These are phyloP conservation scores for Eublepharis macularius DNA, from an alignment of 2,113 vertebrate species.

Conservation along the genomic window DNA sequence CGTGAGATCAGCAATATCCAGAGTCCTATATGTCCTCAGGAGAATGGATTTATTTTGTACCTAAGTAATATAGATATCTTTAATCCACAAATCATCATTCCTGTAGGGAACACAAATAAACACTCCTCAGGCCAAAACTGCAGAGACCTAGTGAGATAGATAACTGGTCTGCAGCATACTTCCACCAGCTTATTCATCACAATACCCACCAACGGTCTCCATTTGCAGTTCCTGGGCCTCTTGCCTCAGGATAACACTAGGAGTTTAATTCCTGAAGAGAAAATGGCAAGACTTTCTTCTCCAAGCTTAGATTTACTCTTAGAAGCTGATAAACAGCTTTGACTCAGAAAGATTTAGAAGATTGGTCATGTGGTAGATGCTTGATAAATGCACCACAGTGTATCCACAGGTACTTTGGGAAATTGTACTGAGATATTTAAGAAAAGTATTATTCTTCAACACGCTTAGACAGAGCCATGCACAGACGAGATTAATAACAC, in stretches of 20 bases:
- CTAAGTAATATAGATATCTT: neutral
- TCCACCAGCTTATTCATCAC: slow-evolving; percentile 7
- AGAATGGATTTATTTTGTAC: neutral
- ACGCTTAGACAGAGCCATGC: neutral
- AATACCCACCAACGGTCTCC: neutral
- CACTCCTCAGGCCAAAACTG: neutral
- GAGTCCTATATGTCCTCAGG: neutral
- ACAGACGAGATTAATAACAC: neutral
- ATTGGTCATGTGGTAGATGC: slow-evolving; percentile 21
- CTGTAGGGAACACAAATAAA: neutral
- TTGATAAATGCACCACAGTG: slow-evolving; percentile 27
- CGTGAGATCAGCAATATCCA: neutral
- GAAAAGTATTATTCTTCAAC: neutral
- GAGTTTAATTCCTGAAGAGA: slow-evolving; percentile 1
- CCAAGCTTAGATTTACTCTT: neutral
- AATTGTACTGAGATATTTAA: neutral
- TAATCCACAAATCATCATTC: slow-evolving; percentile 38
- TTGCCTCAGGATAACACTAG: neutral
- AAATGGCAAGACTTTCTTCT: neutral
- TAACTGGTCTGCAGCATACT: neutral
- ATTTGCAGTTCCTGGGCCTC: neutral
- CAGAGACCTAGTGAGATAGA: neutral
- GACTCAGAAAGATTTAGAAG: neutral
- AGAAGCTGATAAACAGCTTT: slow-evolving; percentile 42
- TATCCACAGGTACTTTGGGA: slow-evolving; percentile 9